Evolutionary conservation across 2,888 invertebrate species (phyloP), one percentile per base, ranked within the genome.

Genomic region (Tipula unca): DNA sequence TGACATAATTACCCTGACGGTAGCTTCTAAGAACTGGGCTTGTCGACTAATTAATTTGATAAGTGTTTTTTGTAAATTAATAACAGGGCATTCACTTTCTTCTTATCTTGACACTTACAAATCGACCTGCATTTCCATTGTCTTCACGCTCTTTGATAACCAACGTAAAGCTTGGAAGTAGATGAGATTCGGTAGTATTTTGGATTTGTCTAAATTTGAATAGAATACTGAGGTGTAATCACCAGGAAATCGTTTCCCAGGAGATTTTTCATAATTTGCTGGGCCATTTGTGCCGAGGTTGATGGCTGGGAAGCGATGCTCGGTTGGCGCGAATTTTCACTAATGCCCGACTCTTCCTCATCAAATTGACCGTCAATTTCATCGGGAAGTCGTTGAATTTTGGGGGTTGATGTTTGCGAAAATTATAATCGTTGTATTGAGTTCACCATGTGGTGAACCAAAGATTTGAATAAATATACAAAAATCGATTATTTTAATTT

Each of bases 341-440:
- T 87, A 6, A 85, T 20, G 13, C 36, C 54, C 10, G 42, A n/a
- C 69, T 88, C 87, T 8, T 87, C 87, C 13, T 87, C 86, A 4
- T 86, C 85, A 17, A 85, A 85, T 82, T 69, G 54, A 5, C 92
- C 92, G 0, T 94, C 94, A 29, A 93, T 93, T 87, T 95, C 94
- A 88, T 96, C 96, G 86, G 95, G 94, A 85, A 96, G 95, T 14
- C 96, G 92, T 89, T 97, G 95, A 88, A 98, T 91, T 89, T 99
- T 99, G 97, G 88, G 93, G 0, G 97, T 96, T 0, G 96, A 95
- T 0, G 95, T 96, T 0, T 95, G 95, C 54, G 96, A 96, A 89
- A 97, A 97, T 0, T 98, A 98, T 5, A 99, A 93, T 69, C 98
- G 93, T 89, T 98, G 98, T 91, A 99, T 96, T 1, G 98, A 97